Conservation (phyloP, 2,797 vertebrate genomes). For the Bucorvus abyssinicus region DNA sequence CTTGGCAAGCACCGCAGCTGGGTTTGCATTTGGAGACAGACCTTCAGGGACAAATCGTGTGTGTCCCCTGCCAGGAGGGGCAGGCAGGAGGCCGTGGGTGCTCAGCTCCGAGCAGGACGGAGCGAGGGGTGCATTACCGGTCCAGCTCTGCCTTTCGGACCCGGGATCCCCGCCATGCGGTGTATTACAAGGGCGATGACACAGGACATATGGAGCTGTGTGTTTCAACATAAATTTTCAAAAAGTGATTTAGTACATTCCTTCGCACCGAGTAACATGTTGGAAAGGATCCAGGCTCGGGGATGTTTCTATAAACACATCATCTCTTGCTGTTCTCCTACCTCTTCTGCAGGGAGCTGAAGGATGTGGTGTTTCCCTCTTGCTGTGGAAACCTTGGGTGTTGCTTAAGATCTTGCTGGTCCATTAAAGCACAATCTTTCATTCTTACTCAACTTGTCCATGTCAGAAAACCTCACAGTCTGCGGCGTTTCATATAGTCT, state of each 20-base stretch:
- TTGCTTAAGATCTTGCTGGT: neutral
- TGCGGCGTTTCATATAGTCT: neutral
- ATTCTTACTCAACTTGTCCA: neutral
- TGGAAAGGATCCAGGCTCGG: slow-evolving; percentile 49
- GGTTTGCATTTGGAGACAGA: neutral
- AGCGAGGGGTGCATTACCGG: rapidly evolving
- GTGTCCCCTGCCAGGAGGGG: neutral
- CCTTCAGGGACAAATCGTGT: neutral
- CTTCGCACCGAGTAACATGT: neutral
- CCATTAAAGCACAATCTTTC: neutral
- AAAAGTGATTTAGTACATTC: slow-evolving; percentile 43
- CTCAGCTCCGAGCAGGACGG: neutral
- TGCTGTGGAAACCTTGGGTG: neutral
- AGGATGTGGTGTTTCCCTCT: slow-evolving; percentile 28
- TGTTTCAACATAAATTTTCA: slow-evolving; percentile 15
- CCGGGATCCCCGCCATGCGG: rapidly evolving
- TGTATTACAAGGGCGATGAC: neutral
- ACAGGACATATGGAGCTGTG: slow-evolving; percentile 6
- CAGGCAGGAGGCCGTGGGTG: neutral
- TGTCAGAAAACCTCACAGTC: neutral
- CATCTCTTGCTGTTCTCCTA: neutral
- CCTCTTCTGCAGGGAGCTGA: neutral
- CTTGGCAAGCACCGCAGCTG: neutral
- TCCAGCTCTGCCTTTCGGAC: neutral
- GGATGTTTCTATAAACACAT: slow-evolving; percentile 43